Evolutionary conservation across 2,797 vertebrate species (phyloP), one percentile per base, ranked within the genome.

Genomic region (Aulostomus chinensis): DNA sequence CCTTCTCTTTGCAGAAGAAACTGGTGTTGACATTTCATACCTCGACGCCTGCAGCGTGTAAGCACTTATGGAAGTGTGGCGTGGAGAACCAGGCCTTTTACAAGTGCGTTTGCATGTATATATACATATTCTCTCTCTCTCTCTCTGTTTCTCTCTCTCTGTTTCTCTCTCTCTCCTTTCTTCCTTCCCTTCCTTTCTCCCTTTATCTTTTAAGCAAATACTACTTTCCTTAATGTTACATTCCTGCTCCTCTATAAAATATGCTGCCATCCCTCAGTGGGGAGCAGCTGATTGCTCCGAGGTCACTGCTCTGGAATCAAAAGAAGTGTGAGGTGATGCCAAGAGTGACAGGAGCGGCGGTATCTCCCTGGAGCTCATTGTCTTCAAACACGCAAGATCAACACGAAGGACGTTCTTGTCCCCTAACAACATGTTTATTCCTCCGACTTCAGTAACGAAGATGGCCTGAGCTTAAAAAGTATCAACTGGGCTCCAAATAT

Each of bases 31-130:
- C 94, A 30, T 99, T 96, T 86, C 96, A 99, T 90, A 98, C 96
- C 42, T 95, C 94, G 36, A 98, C 97, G 75, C 97, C 97, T 81
- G 96, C 95, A 76, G 96, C 97, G 49, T 99, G 97, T 82, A 99
- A 99, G 75, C 97, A 99, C 81, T 92, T 99, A 68, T 99, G 97
- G 97, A 99, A 98, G 78, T 98, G 96, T 49, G 96, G 94, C 2
- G 96, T 97, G 76, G 96, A 99, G 88, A 98, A 98, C 81, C 96
- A 99, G 76, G 95, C 96, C 59, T 99, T 99, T 92, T 99, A 99
- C 91, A 99, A 98, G 97, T 99, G 88, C 69, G 96, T 87, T 40
- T 33, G 25, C 14, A n/a, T 33, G n/a, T 31, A 22, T 13, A 9
- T 37, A 48, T 21, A 56, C 51, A 55, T 25, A 7, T 25, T 5